Evolutionary conservation across 2,113 vertebrate genomes (phyloP), one percentile per base, ranked within the genome.

Genomic region (Chaetodon trifascialis): DNA sequence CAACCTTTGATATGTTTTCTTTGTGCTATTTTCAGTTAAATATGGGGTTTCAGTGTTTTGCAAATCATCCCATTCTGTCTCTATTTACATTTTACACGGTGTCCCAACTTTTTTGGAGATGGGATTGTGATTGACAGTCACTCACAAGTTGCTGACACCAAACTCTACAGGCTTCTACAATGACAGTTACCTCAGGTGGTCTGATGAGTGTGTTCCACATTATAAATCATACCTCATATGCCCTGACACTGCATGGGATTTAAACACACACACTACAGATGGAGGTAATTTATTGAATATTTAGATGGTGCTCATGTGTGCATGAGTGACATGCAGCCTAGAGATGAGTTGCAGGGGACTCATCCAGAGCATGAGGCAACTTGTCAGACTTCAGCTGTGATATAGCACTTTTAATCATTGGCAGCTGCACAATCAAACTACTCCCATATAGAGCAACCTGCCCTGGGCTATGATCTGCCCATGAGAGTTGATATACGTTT

Each of bases 361-460:
- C 42, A 34, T 65, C 63, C 38, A 42, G 58, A 51, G 63, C 83
- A 52, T 66, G 82, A 88, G 17, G 11, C 5, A 63, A 40, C 87
- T 80, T 79, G 89, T 55, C 14, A 19, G 7, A 46, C 38, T 56
- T 62, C 42, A 73, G 8, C 63, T 72, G 15, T 85, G 86, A 73
- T 58, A 25, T 85, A 63, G 85, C 15, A 34, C 65, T 73, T 58
- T 47, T 3, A 7, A 7, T 11, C 42, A 10, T 44, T 64, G 11
- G 68, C 73, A 52, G 73, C 77, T 83, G 65, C 36, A 76, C 17
- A 76, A 17, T 78, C 7, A 42, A 54, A 42, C 7, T 40, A 8
- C 38, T 40, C n/a, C 40, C 34, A 38, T 71, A 55, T 9, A 66
- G 15, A 74, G 46, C 54, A 16, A 10, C n/a, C 21, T 16, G n/a